Conservation (phyloP, 92 coral and sea anemone genomes). For the Paragorgia papillata region DNA sequence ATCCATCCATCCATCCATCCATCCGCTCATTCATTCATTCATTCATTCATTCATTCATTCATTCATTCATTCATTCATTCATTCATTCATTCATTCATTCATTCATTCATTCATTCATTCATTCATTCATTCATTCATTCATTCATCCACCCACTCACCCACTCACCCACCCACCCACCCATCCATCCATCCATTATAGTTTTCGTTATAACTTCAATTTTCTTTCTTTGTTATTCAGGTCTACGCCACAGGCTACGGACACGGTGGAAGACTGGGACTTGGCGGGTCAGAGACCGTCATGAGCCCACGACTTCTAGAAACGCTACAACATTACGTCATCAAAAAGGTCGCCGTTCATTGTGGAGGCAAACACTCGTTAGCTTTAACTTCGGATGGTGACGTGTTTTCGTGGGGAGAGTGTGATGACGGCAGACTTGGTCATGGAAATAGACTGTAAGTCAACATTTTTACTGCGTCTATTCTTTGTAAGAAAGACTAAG, state of each 20-base stretch:
- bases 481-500: too few species aligned
- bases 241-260: conserved; percentile 95
- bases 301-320: conserved; percentile 83
- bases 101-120: too few species aligned
- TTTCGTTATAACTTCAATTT: too few species aligned
- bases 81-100: too few species aligned
- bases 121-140: too few species aligned
- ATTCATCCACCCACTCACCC: too few species aligned
- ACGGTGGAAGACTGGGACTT: conserved; percentile 96
- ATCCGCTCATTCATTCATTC: too few species aligned
- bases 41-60: too few species aligned
- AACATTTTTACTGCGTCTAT: background rate
- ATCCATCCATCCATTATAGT: too few species aligned
- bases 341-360: conserved; percentile 95
- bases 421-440: conserved; percentile 95
- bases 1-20: too few species aligned
- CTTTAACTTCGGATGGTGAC: conserved; percentile 84
- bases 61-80: too few species aligned
- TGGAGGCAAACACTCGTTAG: conserved; percentile 98
- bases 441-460: conserved; percentile 88
- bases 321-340: conserved; percentile 92
- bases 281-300: conserved; percentile 98
- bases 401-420: conserved; percentile 98
- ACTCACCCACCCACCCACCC: too few species aligned
- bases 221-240: conserved; percentile 55